Evolutionary conservation across 2,888 invertebrate species (phyloP).

Genomic region (Dexiosoma caninum): DNA sequence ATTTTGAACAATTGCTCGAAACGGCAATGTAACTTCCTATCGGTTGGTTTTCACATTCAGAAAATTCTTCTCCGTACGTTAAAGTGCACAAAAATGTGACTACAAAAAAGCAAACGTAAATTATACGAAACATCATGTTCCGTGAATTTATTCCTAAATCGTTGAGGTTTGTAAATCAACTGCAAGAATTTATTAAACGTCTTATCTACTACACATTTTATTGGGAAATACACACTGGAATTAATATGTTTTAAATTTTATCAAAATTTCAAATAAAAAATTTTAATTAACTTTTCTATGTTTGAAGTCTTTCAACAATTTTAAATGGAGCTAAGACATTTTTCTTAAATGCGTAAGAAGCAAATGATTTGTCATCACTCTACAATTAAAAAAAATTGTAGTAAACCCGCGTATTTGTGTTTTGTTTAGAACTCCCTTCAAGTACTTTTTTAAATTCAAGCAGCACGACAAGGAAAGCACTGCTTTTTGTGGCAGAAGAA

Average conservation of each 20-base stretch:
- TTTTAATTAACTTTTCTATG: conserved; percentile 12
- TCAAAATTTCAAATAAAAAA: conserved; percentile 7
- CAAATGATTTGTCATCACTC: no score
- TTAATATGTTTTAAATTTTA: background rate
- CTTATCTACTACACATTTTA: background rate
- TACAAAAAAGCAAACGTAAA: background rate
- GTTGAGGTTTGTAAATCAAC: conserved; percentile 6
- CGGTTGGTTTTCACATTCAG: background rate
- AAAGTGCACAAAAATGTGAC: background rate
- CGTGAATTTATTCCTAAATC: background rate
- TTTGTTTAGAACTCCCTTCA: no score
- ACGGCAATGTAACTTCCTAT: background rate
- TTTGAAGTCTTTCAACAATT: background rate
- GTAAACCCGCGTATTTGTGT: no score
- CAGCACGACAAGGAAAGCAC: no score
- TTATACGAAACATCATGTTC: background rate
- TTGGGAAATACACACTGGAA: background rate
- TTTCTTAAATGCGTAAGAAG: no score
- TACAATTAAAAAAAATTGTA: no score
- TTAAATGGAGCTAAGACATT: background rate
- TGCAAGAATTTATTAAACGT: background rate
- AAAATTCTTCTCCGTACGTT: background rate
- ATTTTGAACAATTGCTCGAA: conserved; percentile 7
- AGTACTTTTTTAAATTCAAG: no score
- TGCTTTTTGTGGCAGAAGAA: no score